Conservation (phyloP, 2,113 vertebrate genomes). For the Macheiramphus alcinus region DNA sequence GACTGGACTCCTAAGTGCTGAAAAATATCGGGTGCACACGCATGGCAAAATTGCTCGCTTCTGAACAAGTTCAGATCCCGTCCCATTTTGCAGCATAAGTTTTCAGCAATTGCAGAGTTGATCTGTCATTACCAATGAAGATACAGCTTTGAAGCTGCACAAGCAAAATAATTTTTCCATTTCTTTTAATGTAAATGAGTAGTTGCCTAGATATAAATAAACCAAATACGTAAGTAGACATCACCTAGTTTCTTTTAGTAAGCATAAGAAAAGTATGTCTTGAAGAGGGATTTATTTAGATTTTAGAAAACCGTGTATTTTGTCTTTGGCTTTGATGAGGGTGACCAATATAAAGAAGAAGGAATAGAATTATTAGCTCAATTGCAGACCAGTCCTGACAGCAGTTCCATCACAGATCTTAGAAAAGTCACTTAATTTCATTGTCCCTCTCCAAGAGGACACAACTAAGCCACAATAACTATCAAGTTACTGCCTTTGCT, state of each 20-base stretch:
- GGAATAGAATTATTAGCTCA: background rate
- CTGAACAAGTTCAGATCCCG: background rate
- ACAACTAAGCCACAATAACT: background rate
- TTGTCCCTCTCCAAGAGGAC: background rate
- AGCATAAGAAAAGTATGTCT: background rate
- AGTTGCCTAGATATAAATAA: constrained; percentile 33
- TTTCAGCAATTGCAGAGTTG: background rate
- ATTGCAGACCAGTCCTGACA: background rate
- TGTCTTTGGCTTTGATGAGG: background rate
- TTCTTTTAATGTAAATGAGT: background rate
- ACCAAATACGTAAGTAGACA: background rate
- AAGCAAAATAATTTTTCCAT: background rate
- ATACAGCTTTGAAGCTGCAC: background rate
- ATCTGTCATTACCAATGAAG: background rate
- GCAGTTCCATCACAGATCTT: background rate
- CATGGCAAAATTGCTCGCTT: background rate
- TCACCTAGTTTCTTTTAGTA: background rate
- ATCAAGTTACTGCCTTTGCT: background rate
- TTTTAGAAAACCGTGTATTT: background rate
- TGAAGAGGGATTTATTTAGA: constrained; percentile 25
- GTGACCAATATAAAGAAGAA: background rate
- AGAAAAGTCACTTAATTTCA: background rate
- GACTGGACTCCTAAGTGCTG: background rate
- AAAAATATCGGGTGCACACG: rapidly evolving
- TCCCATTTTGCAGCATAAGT: background rate